A percentile compares a stretch with the other conserved stretches of the same genome.
Evolutionary conservation across 2,888 invertebrate species (phyloP).

Genomic region (Eristalis intricaria): DNA sequence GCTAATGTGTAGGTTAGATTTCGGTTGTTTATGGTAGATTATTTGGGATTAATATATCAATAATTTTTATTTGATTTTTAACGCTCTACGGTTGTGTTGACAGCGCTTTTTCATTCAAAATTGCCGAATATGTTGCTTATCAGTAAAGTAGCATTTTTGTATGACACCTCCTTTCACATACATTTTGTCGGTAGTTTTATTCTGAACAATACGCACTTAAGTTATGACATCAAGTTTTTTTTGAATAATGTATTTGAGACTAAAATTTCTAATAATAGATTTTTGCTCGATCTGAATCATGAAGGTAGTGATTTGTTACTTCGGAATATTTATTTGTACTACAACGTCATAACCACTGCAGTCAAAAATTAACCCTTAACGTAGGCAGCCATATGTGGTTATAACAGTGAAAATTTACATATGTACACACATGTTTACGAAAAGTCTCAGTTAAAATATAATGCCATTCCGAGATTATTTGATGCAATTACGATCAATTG

Average conservation of each 20-base stretch:
- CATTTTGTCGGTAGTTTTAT: conserved; percentile 34
- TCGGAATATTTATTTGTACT: background rate
- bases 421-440: too few relatives aligned
- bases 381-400: too few relatives aligned
- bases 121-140: conserved; percentile 44
- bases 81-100: conserved; percentile 33
- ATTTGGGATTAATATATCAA: conserved; percentile 61
- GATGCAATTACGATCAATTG: too few relatives aligned
- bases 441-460: too few relatives aligned
- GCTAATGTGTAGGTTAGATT: conserved; percentile 59
- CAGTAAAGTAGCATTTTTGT: conserved; percentile 24
- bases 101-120: conserved; percentile 48
- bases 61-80: conserved; percentile 62
- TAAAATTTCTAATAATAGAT: background rate
- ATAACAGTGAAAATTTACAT: too few relatives aligned
- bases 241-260: background rate
- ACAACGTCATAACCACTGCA: background rate
- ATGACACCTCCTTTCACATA: conserved; percentile 37
- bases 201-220: conserved; percentile 31
- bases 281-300: background rate
- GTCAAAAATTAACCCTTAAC: too few relatives aligned
- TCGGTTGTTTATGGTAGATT: conserved; percentile 63
- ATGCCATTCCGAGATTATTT: too few relatives aligned
- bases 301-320: background rate
- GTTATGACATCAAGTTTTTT: conserved; percentile 22